Evolutionary conservation across 2,797 vertebrate species (phyloP), one percentile per base, ranked within the genome.

Genomic region (Cynopterus sphinx): DNA sequence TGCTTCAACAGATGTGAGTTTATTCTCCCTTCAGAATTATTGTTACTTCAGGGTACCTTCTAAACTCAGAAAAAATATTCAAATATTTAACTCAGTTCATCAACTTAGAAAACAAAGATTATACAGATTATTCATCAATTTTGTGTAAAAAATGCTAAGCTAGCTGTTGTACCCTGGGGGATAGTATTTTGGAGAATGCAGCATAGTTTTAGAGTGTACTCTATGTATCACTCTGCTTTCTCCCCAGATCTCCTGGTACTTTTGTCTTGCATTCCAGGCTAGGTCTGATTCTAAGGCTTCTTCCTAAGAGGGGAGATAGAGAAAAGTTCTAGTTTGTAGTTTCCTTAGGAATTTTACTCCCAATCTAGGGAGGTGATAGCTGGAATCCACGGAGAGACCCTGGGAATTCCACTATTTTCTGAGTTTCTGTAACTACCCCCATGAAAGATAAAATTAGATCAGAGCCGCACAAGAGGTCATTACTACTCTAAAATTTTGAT

Each of bases 351-450:
- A 78, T 22, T 90, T 61, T 33, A 19, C 41, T 92, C 22, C 83
- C 87, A 28, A 92, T 81, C 75, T 59, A 70, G 59, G 22, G 68
- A 57, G 87, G 79, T 65, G 84, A 33, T 79, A 82, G 67, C 77
- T 70, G 79, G n/a, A 84, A 79, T 93, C 36, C 28, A 43, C 39
- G 26, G 26, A 88, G 63, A 90, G 77, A 39, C 26, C 28, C 46
- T n/a, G 31, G 7, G n/a, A 78, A 31, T 95, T 93, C 41, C 78
- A 71, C 73, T 94, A 85, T 95, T 96, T 94, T 87, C 90, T 51
- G 87, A 95, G 31, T 96, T 90, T 73, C 61, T 75, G 53, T 49
- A 92, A 51, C 67, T 78, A 71, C 13, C 28, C 12, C 36, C 17
- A 39, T 33, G 55, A 89, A 90, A 95, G 79, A 91, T 90, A 82